Base-by-base conservation (phyloP, 2,888 invertebrate genomes). In the Hirtodrosophila trivittata region DNA sequence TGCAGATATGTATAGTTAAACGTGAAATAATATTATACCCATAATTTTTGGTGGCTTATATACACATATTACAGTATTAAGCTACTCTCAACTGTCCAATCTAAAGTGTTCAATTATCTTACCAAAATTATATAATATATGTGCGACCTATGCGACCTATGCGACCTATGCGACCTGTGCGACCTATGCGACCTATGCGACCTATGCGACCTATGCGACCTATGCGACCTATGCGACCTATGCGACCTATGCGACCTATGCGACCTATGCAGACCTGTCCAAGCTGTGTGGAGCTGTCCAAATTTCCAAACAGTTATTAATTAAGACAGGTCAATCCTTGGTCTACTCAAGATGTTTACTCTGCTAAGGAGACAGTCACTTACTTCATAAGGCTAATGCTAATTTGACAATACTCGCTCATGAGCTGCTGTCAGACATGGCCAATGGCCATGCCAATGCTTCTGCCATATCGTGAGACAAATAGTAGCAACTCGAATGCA, bases 401-500 rank as follows among this genome's bases (percentile, higher is more conserved):
- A 50, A 77, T 65, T 52, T 54, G 77, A 65, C 76, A 74, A 62
- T 72, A 21, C 28, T 28, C 28, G n/a, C 16, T 39, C 52, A 49
- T 47, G 41, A 51, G 54, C 54, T 47, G 41, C 32, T 42, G 51
- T 25, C 39, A 33, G 37, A 54, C 54, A 64, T 59, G 30, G 13
- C 37, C 41, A 50, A 21, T 12, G 26, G 25, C 30, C 4, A 30
- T 21, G 18, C 3, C 18, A 21, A 21, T 21, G 18, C 47, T 13
- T 12, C 42, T 16, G 28, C 43, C 37, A 54, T 62, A 68, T 77
- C 77, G 66, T 64, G 66, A 58, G 76, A 59, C 70, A 41, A 50
- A 42, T 59, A 45, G 35, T 21, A 35, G 69, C 43, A 67, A 66
- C 76, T 76, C 72, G 72, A 81, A 78, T 80, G 78, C 82, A 80